Evolutionary conservation across 2,888 invertebrate genomes (phyloP).

Genomic region (Drosophila monieri): DNA sequence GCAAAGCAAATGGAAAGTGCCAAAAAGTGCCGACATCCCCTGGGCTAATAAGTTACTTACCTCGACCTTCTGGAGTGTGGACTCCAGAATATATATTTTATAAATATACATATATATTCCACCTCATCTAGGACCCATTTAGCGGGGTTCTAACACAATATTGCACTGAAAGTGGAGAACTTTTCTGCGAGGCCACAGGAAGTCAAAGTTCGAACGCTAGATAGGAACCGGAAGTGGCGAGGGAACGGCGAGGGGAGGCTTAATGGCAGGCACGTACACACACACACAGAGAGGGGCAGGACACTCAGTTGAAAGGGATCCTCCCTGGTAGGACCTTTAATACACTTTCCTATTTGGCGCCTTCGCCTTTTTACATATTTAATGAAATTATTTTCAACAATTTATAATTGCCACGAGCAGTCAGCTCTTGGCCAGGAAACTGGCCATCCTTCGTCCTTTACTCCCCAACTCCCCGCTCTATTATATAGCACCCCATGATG

Average conservation of each 20-base stretch:
- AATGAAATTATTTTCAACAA: constrained; percentile 79
- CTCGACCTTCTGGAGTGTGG: neutral
- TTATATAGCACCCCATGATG: constrained; percentile 7
- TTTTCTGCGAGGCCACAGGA: constrained; percentile 57
- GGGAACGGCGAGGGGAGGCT: constrained; percentile 39
- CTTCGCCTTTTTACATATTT: constrained; percentile 74
- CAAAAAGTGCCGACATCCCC: constrained; percentile 14
- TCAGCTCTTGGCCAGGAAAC: constrained; percentile 14
- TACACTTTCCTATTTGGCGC: constrained; percentile 62
- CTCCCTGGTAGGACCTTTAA: constrained; percentile 44
- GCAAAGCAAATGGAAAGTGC: constrained; percentile 62
- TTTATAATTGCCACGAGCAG: constrained; percentile 77
- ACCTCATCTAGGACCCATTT: constrained; percentile 1
- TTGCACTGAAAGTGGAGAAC: constrained; percentile 10
- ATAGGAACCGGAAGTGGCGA: constrained; percentile 14
- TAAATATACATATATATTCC: neutral
- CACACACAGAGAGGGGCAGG: constrained; percentile 14
- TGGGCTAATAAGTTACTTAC: constrained; percentile 26
- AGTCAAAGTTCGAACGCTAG: constrained; percentile 60
- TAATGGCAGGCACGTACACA: constrained; percentile 56
- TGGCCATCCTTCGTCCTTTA: constrained; percentile 22
- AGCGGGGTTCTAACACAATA: neutral
- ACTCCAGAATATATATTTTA: neutral
- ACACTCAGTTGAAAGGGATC: constrained; percentile 19
- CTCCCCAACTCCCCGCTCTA: constrained; percentile 8